phyloP scores from a whole-genome alignment of 2,797 vertebrate species.

The Psittacula derbiana region DNA sequence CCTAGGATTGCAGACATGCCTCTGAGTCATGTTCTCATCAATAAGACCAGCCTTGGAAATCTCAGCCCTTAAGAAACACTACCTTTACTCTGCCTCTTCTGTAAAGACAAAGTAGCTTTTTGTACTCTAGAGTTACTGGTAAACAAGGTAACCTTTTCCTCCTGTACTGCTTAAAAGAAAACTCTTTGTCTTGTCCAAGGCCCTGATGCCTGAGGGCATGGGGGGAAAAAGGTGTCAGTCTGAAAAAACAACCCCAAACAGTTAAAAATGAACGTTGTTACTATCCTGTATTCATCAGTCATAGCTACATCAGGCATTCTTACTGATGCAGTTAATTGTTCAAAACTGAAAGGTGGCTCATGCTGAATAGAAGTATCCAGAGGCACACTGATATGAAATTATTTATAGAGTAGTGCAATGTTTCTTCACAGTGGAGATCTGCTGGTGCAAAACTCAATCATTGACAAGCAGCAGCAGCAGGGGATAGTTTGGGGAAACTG shows the following conservation, averaged over 20 bases:
- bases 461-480: neutral
- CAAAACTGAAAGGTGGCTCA: neutral
- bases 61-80: neutral
- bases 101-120: conserved; percentile 25
- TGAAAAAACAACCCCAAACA: fast-evolving
- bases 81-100: neutral
- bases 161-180: neutral
- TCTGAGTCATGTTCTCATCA: neutral
- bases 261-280: neutral
- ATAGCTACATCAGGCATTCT: neutral
- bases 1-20: neutral
- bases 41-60: neutral
- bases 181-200: neutral
- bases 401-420: fast-evolving
- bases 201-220: neutral
- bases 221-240: neutral
- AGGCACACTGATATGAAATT: neutral
- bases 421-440: neutral
- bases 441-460: neutral
- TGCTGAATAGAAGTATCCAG: neutral
- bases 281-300: neutral
- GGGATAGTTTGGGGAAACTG: neutral
- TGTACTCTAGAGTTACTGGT: conserved; percentile 16
- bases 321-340: neutral
- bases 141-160: conserved; percentile 46